phyloP scores from a whole-genome alignment of 2,888 invertebrate species.

The Drosophila hamatofila region DNA sequence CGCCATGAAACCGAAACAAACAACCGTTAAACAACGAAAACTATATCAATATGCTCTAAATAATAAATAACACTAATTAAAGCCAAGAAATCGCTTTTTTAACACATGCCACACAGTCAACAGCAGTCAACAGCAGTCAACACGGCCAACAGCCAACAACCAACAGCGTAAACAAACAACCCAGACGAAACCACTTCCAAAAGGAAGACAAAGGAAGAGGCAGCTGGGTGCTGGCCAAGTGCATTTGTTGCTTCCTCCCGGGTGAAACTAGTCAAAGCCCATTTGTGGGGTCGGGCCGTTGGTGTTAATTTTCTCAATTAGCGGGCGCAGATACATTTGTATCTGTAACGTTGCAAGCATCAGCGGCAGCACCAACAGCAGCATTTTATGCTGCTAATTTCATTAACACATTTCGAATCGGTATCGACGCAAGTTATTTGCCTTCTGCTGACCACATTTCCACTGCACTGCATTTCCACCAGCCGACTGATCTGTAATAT shows the following conservation, averaged over 20 bases:
- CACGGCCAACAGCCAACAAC: background rate
- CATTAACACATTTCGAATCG: constrained; percentile 76
- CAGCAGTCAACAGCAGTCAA: constrained; percentile 2
- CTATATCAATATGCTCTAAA: constrained; percentile 82
- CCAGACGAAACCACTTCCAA: constrained; percentile 37
- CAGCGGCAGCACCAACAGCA: background rate
- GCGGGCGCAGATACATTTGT: constrained; percentile 61
- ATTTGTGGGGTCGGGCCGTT: constrained; percentile 46
- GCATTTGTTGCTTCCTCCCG: constrained; percentile 50
- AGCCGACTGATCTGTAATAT: constrained; percentile 33
- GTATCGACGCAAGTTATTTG: constrained; percentile 62
- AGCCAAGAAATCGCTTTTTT: constrained; percentile 76
- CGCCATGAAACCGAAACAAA: constrained; percentile 61
- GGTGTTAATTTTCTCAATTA: constrained; percentile 81
- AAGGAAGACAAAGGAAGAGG: constrained; percentile 49
- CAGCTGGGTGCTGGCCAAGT: constrained; percentile 25
- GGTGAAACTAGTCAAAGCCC: constrained; percentile 71
- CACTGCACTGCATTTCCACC: constrained; percentile 47
- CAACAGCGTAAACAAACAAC: constrained; percentile 32
- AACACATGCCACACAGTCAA: constrained; percentile 63
- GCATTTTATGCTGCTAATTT: constrained; percentile 81
- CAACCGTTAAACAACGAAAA: constrained; percentile 79
- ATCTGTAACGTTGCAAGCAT: constrained; percentile 66
- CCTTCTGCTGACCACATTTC: constrained; percentile 39
- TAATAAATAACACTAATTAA: constrained; percentile 84